phyloP scores from a whole-genome alignment of 2,113 vertebrate genomes.

The Microtus montanus region DNA sequence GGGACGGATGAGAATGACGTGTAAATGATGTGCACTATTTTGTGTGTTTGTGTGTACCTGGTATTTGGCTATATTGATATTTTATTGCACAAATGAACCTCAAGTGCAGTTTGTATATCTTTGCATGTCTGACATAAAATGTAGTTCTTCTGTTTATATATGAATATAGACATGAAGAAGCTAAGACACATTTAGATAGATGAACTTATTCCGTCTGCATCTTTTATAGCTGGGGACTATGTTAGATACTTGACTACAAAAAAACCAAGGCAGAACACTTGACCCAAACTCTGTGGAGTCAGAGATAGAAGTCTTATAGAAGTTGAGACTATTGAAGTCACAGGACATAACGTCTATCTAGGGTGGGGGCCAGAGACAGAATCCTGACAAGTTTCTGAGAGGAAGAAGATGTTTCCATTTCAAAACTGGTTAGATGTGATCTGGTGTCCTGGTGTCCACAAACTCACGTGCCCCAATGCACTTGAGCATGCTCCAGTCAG shows the following conservation, averaged over 20 bases:
- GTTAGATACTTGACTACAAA: neutral
- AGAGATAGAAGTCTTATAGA: conserved; percentile 3
- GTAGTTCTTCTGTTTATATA: neutral
- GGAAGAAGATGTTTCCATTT: neutral
- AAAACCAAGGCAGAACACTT: neutral
- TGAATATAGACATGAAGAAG: neutral
- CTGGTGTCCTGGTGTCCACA: neutral
- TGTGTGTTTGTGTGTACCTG: neutral
- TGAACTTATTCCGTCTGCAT: neutral
- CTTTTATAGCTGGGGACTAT: neutral
- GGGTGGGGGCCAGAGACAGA: neutral
- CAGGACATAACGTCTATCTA: neutral
- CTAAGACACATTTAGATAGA: neutral
- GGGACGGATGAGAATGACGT: too few relatives aligned
- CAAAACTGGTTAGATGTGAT: neutral
- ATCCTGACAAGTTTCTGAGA: neutral
- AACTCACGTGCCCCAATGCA: neutral
- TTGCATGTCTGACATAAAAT: neutral
- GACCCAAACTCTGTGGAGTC: neutral
- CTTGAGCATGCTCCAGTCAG: neutral
- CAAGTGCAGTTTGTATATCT: neutral
- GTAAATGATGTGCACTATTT: neutral
- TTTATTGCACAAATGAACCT: conserved; percentile 19
- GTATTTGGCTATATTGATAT: neutral
- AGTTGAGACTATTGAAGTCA: neutral